Evolutionary conservation across 2,888 invertebrate species (phyloP), one percentile per base, ranked within the genome.

Genomic region (Caenorhabditis uteleia): DNA sequence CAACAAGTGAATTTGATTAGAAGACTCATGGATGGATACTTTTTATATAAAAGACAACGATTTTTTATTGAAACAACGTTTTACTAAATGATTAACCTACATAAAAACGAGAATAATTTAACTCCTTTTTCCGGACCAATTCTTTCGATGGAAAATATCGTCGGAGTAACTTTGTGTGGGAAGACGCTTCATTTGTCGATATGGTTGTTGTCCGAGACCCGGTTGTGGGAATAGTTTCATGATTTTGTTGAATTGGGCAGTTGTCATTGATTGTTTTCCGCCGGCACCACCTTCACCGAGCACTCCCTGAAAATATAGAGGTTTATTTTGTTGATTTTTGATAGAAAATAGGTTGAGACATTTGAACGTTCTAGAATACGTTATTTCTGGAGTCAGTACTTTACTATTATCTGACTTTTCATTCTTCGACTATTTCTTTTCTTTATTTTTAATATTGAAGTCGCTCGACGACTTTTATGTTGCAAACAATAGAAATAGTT

Each of bases 191-290:
- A 78, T 73, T 45, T 74, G 64, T 4, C 77, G 61, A 55, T 75
- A 75, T 14, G 79, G 78, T 29, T 60, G 46, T 43, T 72, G 47
- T 29, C 79, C 79, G 23, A 78, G 56, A 42, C 78, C 70, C 12
- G 80, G 80, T 44, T 80, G 80, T 10, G 80, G 80, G 59, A 71
- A 79, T 14, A 79, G 66, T 46, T 73, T 50, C 74, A 78, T 75
- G 29, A 80, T 55, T 51, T 77, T 79, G 66, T 80, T 80, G 66
- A 80, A 75, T 56, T 78, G 79, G 10, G 73, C 64, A 39, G 65
- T 65, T 2, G 74, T 73, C 58, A 73, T 69, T 14, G 72, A 61
- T 33, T 64, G 43, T 39, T 57, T 62, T 14, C 56, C 57, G 10
- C 57, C 53, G 23, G 51, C 14, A 6, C 47, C 48, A n/a, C 61